Evolutionary conservation across 2,797 vertebrate genomes (phyloP), one percentile per base, ranked within the genome.

Genomic region (Macrochelys suwanniensis): DNA sequence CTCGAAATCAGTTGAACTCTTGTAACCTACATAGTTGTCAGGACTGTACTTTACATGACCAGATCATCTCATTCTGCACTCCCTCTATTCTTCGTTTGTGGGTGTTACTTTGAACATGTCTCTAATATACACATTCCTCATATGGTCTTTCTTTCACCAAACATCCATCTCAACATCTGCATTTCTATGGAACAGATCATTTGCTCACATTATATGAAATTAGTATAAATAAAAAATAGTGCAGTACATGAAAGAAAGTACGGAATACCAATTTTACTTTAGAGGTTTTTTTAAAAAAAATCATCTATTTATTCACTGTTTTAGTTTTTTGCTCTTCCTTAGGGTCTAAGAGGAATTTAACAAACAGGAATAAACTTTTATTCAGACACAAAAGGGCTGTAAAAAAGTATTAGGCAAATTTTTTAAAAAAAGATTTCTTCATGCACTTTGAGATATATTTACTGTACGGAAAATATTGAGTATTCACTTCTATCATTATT

Each of bases 401-500:
- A 11, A 65, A 80, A 54, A 42, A 84, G 13, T 77, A n/a, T 82
- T 84, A 80, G 90, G 37, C 45, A 96, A 95, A 86, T 28, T 54
- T 84, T 61, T 31, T 90, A 88, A 68, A 23, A 87, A 83, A 2
- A n/a, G 45, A n/a, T 51, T 91, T 83, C 28, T 56, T 89, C 89
- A 8, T 12, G 65, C 11, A 85, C 3, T 4, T 94, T 80, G 68
- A 57, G 85, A 95, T 94, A 95, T 85, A 92, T 86, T 95, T 59
- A 91, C 33, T 80, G 50, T 50, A 33, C 59, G 87, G 54, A 89
- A 53, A 82, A 74, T 79, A 94, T 0, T 86, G 92, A 94, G 90
- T 89, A 68, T 68, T 93, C 33, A 33, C 77, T 28, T 88, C 1
- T 0, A 47, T 74, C 47, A 82, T 61, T 84, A 93, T 28, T 33